These are phyloP conservation scores for Sebastolobus alascanus DNA, from an alignment of 2,797 vertebrate species.

Conservation along the genomic window DNA sequence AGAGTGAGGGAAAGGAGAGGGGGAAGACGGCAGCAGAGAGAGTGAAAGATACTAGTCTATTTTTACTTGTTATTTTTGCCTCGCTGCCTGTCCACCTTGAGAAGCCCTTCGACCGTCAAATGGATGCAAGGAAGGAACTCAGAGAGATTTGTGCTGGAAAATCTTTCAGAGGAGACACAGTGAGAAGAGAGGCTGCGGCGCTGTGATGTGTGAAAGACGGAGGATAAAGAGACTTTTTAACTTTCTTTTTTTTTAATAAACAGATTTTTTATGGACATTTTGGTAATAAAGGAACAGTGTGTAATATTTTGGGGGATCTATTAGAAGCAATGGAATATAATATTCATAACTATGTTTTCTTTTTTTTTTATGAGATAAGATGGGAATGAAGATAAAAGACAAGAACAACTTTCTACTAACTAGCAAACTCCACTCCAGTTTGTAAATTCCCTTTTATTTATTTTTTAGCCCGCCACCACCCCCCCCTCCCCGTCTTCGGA, in stretches of 20 bases:
- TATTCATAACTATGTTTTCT: too few relatives aligned
- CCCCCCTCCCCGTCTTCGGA: too few relatives aligned
- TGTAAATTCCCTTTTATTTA: too few relatives aligned
- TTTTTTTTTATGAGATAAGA: not conserved
- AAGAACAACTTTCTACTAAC: too few relatives aligned
- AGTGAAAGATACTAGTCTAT: conserved; percentile 13
- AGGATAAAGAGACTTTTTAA: not conserved
- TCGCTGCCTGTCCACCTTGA: conserved; percentile 28
- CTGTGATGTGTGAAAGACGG: conserved; percentile 29
- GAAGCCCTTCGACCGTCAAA: conserved; percentile 32
- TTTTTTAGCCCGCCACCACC: too few relatives aligned
- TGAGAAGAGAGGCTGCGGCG: not conserved
- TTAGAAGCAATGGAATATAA: too few relatives aligned
- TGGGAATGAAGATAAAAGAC: too few relatives aligned
- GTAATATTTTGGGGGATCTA: too few relatives aligned
- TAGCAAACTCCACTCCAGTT: too few relatives aligned
- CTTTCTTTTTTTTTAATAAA: not conserved
- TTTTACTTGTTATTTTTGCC: conserved; percentile 32
- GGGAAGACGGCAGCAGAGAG: not conserved
- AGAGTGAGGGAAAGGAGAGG: not conserved
- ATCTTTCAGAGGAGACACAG: conserved; percentile 1
- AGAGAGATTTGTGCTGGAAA: conserved; percentile 6
- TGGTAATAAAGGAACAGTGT: not conserved
- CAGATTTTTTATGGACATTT: not conserved
- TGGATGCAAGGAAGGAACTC: conserved; percentile 22